phyloP scores from a whole-genome alignment of 1,140 invertebrate species.

The Batillaria attramentaria region DNA sequence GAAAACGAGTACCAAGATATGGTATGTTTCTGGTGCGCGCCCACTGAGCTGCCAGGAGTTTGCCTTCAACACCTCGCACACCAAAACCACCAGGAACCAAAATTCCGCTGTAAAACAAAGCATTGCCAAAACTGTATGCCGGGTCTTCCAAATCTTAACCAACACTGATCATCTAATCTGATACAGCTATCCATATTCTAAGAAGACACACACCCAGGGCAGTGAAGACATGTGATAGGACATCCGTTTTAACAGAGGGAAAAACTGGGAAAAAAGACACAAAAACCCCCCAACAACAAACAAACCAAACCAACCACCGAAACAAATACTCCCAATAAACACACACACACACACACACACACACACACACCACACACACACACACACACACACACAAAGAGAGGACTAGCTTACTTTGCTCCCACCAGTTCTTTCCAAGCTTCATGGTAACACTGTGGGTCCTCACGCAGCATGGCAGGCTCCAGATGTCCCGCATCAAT shows the following conservation, averaged over 20 bases:
- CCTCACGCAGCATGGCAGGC: conserved; percentile 78
- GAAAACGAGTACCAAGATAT: conserved; percentile 89
- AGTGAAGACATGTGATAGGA: too few relatives aligned
- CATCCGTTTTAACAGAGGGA: background rate
- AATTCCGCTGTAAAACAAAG: conserved; percentile 81
- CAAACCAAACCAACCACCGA: background rate
- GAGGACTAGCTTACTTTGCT: conserved; percentile 80
- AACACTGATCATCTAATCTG: background rate
- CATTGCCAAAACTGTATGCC: background rate
- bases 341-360: conserved; percentile 3
- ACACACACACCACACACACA: conserved; percentile 5
- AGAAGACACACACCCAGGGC: too few relatives aligned
- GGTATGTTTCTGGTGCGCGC: conserved; percentile 92
- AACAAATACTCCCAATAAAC: background rate
- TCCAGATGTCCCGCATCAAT: conserved; percentile 95
- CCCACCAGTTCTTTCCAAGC: conserved; percentile 94
- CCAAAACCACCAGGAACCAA: conserved; percentile 99
- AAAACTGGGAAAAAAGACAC: background rate
- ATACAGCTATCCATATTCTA: too few relatives aligned
- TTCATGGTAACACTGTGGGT: conserved; percentile 91
- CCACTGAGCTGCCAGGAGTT: conserved; percentile 94
- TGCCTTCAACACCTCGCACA: conserved; percentile 94
- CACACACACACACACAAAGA: background rate
- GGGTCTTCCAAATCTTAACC: background rate
- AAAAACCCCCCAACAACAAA: background rate